A percentile compares a stretch with the other conserved stretches of the same genome.
Conservation (phyloP, 1,140 invertebrate species). For the Thrips palmi region DNA sequence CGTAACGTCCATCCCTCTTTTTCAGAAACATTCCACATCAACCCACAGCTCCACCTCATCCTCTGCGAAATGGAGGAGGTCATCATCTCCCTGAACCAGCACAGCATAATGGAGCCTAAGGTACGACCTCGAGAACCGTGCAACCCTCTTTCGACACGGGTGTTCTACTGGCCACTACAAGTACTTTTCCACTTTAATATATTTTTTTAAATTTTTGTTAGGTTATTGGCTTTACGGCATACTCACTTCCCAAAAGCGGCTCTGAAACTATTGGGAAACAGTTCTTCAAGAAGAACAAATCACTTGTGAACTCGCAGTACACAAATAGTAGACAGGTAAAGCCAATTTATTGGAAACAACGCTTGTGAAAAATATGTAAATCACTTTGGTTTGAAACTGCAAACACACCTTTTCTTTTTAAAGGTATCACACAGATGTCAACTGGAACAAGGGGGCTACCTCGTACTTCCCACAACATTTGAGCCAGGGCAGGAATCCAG, state of each 20-base stretch:
- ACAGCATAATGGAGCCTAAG: conserved; percentile 80
- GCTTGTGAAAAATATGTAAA: not conserved
- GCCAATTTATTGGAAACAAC: not conserved
- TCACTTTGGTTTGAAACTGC: not conserved
- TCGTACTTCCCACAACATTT: conserved; percentile 79
- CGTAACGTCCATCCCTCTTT: conserved; percentile 12
- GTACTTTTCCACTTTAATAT: conserved; percentile 1
- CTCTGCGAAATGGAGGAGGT: conserved; percentile 69
- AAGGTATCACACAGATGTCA: conserved; percentile 46
- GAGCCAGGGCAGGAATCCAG: conserved; percentile 77
- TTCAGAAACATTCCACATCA: conserved; percentile 82
- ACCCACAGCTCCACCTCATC: conserved; percentile 70
- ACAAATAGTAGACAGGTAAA: conserved; percentile 77
- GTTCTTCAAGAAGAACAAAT: conserved; percentile 80
- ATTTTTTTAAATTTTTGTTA: conserved; percentile 18
- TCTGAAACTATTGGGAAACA: conserved; percentile 44
- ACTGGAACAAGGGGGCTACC: conserved; percentile 64
- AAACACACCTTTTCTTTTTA: conserved; percentile 2
- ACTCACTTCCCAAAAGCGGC: conserved; percentile 52
- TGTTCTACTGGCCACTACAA: not conserved
- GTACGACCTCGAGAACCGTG: conserved; percentile 20
- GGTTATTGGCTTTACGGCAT: conserved; percentile 84
- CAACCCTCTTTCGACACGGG: not conserved
- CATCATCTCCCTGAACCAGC: conserved; percentile 74
- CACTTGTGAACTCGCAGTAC: conserved; percentile 75